These are phyloP conservation scores for Celastrina argiolus DNA, from an alignment of 2,888 invertebrate species.

Conservation along the genomic window DNA sequence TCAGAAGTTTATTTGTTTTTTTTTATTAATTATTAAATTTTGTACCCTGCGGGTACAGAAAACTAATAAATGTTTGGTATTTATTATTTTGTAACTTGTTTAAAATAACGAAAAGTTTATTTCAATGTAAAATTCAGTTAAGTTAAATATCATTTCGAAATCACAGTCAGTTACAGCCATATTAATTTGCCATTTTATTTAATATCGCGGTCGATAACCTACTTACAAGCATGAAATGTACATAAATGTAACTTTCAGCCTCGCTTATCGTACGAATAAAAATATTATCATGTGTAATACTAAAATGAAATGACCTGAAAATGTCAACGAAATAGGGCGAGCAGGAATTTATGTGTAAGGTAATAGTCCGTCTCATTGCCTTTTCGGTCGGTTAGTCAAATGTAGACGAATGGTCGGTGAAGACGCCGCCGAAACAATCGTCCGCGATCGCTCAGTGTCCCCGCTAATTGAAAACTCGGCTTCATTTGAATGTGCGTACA, in stretches of 20 bases:
- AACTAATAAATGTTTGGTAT: too few relatives aligned
- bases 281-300: slow-evolving; percentile 18
- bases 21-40: too few relatives aligned
- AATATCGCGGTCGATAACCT: neutral
- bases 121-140: too few relatives aligned
- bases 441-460: slow-evolving; percentile 72
- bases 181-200: neutral
- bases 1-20: too few relatives aligned
- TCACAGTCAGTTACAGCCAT: too few relatives aligned
- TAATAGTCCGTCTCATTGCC: slow-evolving; percentile 73
- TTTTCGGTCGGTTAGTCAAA: slow-evolving; percentile 75
- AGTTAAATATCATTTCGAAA: too few relatives aligned
- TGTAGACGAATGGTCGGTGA: slow-evolving; percentile 68
- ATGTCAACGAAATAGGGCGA: slow-evolving; percentile 36
- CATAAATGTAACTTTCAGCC: neutral
- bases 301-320: slow-evolving; percentile 15
- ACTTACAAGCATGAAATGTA: neutral
- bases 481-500: slow-evolving; percentile 47
- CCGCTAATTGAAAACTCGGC: slow-evolving; percentile 73
- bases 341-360: slow-evolving; percentile 61
- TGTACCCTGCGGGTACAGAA: too few relatives aligned
- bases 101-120: too few relatives aligned
- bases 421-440: slow-evolving; percentile 67
- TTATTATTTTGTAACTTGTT: too few relatives aligned
- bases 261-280: neutral